Percentiles rank a stretch among this genome's conserved stretches.
These are phyloP conservation scores for Orchestes rusci DNA, from an alignment of 2,888 invertebrate species.

Conservation along the genomic window DNA sequence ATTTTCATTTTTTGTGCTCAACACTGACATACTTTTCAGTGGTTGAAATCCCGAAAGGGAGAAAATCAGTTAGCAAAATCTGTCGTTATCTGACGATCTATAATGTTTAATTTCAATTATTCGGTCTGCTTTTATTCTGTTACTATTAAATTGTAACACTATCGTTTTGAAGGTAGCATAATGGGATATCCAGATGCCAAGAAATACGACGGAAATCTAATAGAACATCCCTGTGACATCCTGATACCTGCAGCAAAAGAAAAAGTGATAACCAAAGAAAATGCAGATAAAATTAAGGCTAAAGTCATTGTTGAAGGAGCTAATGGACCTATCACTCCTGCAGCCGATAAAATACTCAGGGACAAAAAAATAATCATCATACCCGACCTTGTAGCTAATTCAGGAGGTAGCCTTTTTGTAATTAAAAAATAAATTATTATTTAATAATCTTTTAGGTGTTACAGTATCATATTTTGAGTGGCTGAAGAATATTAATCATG, in stretches of 20 bases:
- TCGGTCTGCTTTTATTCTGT: too few species aligned
- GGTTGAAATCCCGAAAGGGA: too few species aligned
- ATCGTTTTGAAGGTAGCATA: constrained; percentile 60
- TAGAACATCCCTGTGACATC: constrained; percentile 91
- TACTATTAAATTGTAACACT: too few species aligned
- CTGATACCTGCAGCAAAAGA: constrained; percentile 93
- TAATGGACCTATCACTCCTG: constrained; percentile 94
- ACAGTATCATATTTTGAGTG: constrained; percentile 98
- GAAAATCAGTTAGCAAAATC: too few species aligned
- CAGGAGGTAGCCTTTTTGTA: constrained; percentile 49
- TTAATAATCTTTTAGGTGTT: constrained; percentile 56
- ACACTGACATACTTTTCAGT: too few species aligned
- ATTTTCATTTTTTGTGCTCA: too few species aligned
- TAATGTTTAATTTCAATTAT: too few species aligned
- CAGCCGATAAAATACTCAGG: constrained; percentile 83
- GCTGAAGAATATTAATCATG: constrained; percentile 96
- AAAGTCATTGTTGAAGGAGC: constrained; percentile 95
- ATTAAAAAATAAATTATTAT: not conserved
- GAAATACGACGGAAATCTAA: constrained; percentile 66
- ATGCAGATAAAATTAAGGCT: constrained; percentile 81
- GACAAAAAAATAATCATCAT: constrained; percentile 84
- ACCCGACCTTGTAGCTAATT: constrained; percentile 81
- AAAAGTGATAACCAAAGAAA: constrained; percentile 83
- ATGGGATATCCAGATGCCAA: constrained; percentile 90
- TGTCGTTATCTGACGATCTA: too few species aligned